phyloP scores from a whole-genome alignment of 2,797 vertebrate genomes.

The Microhierax caerulescens region DNA sequence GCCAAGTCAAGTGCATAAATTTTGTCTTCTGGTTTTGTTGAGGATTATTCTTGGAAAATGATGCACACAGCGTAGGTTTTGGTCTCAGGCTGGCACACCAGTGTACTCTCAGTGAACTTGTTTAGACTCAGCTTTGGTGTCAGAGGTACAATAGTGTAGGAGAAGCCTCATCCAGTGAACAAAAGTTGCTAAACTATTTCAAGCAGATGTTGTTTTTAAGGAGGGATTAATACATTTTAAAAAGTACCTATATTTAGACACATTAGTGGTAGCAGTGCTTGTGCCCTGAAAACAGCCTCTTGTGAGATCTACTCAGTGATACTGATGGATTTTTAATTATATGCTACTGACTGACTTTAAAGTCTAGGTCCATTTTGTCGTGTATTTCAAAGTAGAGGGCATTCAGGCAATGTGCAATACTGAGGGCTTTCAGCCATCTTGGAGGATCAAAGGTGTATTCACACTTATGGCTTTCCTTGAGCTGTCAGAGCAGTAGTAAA shows the following conservation, averaged over 20 bases:
- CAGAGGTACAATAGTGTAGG: not conserved
- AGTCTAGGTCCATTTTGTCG: not conserved
- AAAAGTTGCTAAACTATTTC: not conserved
- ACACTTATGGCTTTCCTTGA: not conserved
- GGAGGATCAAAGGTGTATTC: not conserved
- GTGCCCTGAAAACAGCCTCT: not conserved
- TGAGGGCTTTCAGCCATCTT: not conserved
- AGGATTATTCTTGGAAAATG: not conserved
- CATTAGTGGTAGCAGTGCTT: not conserved
- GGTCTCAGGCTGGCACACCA: not conserved
- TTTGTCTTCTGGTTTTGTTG: not conserved
- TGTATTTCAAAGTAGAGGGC: rapidly evolving
- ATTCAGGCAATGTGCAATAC: not conserved
- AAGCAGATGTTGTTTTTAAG: not conserved
- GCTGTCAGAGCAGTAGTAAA: not conserved
- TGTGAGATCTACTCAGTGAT: not conserved
- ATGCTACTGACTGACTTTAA: not conserved
- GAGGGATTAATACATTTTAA: not conserved
- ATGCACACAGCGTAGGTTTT: not conserved
- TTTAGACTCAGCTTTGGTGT: not conserved
- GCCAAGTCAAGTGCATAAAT: not conserved
- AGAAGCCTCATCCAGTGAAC: not conserved
- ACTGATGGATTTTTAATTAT: not conserved
- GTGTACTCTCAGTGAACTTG: not conserved
- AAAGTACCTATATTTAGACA: not conserved